Percentiles rank a stretch among this genome's conserved stretches.
phyloP scores from a whole-genome alignment of 2,888 invertebrate genomes.

The Sericinus montela region DNA sequence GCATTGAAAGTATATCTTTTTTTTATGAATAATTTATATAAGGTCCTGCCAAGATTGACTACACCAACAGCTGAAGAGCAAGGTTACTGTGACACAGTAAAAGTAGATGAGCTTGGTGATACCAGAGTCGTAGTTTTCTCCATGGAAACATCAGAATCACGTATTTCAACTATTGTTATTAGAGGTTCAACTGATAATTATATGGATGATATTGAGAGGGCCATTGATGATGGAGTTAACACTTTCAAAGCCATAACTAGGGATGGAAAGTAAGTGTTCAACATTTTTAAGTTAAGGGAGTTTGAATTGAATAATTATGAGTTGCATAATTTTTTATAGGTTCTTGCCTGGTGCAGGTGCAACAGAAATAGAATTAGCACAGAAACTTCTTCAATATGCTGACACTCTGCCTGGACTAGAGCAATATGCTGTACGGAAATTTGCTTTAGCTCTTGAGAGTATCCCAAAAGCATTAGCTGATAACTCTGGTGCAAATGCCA shows the following conservation, averaged over 20 bases:
- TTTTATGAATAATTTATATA: neutral
- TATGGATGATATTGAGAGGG: constrained; percentile 99
- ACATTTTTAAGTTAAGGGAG: neutral
- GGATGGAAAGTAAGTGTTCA: constrained; percentile 74
- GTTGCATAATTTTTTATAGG: constrained; percentile 37
- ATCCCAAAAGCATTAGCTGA: constrained; percentile 96
- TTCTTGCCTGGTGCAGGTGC: constrained; percentile 97
- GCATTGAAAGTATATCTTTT: no score
- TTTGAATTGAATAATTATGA: neutral
- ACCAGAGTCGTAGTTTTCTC: constrained; percentile 96
- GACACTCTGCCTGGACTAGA: constrained; percentile 96
- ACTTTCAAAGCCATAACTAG: constrained; percentile 95
- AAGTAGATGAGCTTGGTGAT: constrained; percentile 96
- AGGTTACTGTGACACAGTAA: constrained; percentile 93
- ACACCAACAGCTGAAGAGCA: constrained; percentile 93
- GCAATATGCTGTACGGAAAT: constrained; percentile 98
- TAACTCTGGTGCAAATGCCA: constrained; percentile 94
- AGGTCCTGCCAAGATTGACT: constrained; percentile 82
- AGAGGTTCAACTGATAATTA: constrained; percentile 98
- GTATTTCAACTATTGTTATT: constrained; percentile 95
- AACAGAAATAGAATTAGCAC: constrained; percentile 95
- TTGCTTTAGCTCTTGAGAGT: constrained; percentile 91
- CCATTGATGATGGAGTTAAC: constrained; percentile 99
- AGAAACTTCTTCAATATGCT: constrained; percentile 90
- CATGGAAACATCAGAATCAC: constrained; percentile 89